phyloP scores from a whole-genome alignment of 2,888 invertebrate species.

The Pyralis farinalis region DNA sequence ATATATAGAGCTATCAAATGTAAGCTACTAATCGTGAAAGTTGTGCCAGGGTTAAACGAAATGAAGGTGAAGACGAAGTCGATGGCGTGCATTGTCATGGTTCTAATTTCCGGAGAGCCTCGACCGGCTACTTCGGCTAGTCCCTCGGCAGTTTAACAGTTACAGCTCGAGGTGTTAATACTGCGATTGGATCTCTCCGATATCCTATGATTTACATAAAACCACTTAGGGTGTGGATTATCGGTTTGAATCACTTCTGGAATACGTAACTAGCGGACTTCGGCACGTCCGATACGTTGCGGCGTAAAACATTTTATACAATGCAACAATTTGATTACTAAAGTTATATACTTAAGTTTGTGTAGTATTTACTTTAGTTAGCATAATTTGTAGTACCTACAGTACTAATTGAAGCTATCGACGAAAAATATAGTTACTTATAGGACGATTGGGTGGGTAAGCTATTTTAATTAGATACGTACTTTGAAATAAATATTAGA shows the following conservation, averaged over 20 bases:
- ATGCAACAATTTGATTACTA: too few relatives aligned
- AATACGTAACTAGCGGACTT: not conserved
- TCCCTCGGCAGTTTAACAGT: not conserved
- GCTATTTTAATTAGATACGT: too few relatives aligned
- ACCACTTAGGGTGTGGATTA: slow-evolving; percentile 1
- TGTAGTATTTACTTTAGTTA: too few relatives aligned
- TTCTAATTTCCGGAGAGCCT: slow-evolving; percentile 47
- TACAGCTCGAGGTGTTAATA: not conserved
- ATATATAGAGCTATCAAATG: too few relatives aligned
- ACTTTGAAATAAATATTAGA: too few relatives aligned
- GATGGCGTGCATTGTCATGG: slow-evolving; percentile 41
- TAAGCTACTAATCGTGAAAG: not conserved
- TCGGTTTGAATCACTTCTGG: not conserved
- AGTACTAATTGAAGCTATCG: too few relatives aligned
- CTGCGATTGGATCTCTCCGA: not conserved
- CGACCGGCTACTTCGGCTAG: slow-evolving; percentile 15
- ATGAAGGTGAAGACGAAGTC: slow-evolving; percentile 4
- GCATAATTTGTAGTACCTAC: too few relatives aligned
- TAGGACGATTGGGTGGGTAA: too few relatives aligned
- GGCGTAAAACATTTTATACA: too few relatives aligned
- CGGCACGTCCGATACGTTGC: too few relatives aligned
- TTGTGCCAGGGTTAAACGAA: not conserved
- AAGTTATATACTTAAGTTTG: too few relatives aligned
- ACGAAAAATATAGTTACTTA: too few relatives aligned
- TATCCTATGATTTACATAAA: slow-evolving; percentile 2